Evolutionary conservation across 2,797 vertebrate genomes (phyloP).

Genomic region (Gephyroberyx darwinii): DNA sequence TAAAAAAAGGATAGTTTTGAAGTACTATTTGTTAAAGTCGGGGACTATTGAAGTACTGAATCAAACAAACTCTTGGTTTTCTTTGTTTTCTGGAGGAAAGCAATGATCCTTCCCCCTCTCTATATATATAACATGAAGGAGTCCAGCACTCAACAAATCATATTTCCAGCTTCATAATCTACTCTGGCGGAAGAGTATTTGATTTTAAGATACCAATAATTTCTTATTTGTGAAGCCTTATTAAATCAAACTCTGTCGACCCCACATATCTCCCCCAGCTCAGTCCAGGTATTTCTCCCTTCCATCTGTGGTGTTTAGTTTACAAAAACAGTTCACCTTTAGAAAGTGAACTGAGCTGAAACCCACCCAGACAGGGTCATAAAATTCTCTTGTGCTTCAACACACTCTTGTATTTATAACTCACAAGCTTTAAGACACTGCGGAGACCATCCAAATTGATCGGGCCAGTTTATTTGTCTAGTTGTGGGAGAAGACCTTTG

Average conservation of each 20-base stretch:
- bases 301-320: not conserved
- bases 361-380: constrained; percentile 35
- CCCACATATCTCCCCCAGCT: constrained; percentile 1
- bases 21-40: not conserved
- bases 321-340: constrained; percentile 36
- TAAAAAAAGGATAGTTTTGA: not conserved
- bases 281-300: constrained; percentile 5
- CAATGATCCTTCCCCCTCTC: constrained; percentile 11
- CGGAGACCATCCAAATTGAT: constrained; percentile 59
- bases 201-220: constrained; percentile 24
- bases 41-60: not conserved
- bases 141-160: constrained; percentile 8
- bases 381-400: constrained; percentile 42
- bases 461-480: constrained; percentile 63
- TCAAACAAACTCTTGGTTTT: constrained; percentile 10
- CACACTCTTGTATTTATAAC: constrained; percentile 41
- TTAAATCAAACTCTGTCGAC: constrained; percentile 31
- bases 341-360: constrained; percentile 38
- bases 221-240: constrained; percentile 21
- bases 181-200: constrained; percentile 26
- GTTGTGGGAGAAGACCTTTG: constrained; percentile 40
- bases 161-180: constrained; percentile 29
- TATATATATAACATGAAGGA: constrained; percentile 2
- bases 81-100: constrained; percentile 12
- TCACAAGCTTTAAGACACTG: constrained; percentile 53